Conservation (phyloP, 2,888 invertebrate genomes). For the Protophormia terraenovae region DNA sequence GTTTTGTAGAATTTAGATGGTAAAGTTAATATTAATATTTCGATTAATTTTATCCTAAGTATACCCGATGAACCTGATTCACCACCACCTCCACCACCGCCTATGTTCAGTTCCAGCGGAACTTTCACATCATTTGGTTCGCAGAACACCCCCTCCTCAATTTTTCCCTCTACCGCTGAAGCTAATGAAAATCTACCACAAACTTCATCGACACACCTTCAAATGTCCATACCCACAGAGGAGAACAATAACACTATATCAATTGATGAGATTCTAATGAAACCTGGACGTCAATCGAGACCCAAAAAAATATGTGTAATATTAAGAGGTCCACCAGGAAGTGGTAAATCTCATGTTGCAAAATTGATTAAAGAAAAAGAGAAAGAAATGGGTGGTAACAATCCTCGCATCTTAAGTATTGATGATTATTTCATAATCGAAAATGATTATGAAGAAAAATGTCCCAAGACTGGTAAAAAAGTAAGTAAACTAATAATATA, state of each 20-base stretch:
- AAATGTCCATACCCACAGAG: slow-evolving; percentile 74
- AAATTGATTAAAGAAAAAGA: slow-evolving; percentile 92
- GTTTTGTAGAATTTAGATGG: background rate
- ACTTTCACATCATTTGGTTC: background rate
- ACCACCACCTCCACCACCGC: slow-evolving; percentile 68
- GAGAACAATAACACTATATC: slow-evolving; percentile 83
- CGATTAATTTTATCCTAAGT: slow-evolving; percentile 4
- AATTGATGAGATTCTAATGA: slow-evolving; percentile 91
- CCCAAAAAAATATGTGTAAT: slow-evolving; percentile 92
- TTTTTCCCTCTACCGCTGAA: slow-evolving; percentile 75
- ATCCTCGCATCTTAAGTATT: slow-evolving; percentile 95
- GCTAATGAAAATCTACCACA: slow-evolving; percentile 72
- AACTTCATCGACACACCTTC: slow-evolving; percentile 70
- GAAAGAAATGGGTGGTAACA: slow-evolving; percentile 92
- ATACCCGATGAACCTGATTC: slow-evolving; percentile 48
- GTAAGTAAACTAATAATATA: slow-evolving; percentile 61
- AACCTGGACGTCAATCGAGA: slow-evolving; percentile 90
- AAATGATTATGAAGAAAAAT: slow-evolving; percentile 85
- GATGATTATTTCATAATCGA: slow-evolving; percentile 98
- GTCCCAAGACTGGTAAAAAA: slow-evolving; percentile 80
- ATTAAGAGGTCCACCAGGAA: slow-evolving; percentile 95
- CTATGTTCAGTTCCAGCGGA: slow-evolving; percentile 61
- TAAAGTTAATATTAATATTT: background rate
- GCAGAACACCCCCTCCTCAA: slow-evolving; percentile 39
- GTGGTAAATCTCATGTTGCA: slow-evolving; percentile 95